A percentile compares a stretch with the other conserved stretches of the same genome.
Evolutionary conservation across 2,888 invertebrate species (phyloP).

Genomic region (Aleiodes leptofemur): DNA sequence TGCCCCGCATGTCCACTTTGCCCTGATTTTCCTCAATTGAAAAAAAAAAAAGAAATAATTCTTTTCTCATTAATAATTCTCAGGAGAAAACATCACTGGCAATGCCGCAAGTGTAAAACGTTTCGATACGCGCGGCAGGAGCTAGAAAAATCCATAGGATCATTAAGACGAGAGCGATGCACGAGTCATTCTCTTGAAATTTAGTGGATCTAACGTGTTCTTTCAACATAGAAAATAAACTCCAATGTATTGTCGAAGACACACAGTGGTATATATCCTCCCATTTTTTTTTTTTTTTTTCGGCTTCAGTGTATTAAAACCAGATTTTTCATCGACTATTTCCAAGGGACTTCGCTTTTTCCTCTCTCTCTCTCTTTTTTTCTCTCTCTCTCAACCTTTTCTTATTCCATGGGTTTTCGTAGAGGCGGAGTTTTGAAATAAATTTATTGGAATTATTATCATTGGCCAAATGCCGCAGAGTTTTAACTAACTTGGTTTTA

Average conservation of each 20-base stretch:
- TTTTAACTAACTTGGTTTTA: slow-evolving; percentile 23
- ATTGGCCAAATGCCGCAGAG: slow-evolving; percentile 7
- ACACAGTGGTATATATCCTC: slow-evolving; percentile 25
- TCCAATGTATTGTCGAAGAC: slow-evolving; percentile 10
- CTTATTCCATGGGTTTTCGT: slow-evolving; percentile 13
- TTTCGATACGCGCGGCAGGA: slow-evolving; percentile 59
- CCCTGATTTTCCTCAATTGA: background rate
- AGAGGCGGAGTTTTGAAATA: background rate
- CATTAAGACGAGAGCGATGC: slow-evolving; percentile 50
- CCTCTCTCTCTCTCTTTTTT: slow-evolving; percentile 24
- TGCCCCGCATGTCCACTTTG: no score
- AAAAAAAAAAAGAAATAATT: slow-evolving; percentile 23
- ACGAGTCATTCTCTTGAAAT: slow-evolving; percentile 45
- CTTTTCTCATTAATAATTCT: background rate
- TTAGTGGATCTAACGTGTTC: slow-evolving; percentile 46
- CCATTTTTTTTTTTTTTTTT: background rate
- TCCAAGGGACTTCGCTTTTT: slow-evolving; percentile 14
- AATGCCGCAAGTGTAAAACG: slow-evolving; percentile 42
- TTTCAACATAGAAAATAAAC: slow-evolving; percentile 26
- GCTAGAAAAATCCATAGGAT: slow-evolving; percentile 55
- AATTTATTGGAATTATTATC: slow-evolving; percentile 28
- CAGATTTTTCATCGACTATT: slow-evolving; percentile 19
- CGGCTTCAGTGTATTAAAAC: slow-evolving; percentile 4
- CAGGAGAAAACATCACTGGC: slow-evolving; percentile 13
- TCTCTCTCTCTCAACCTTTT: slow-evolving; percentile 42